Base-by-base conservation (phyloP, 2,888 invertebrate genomes). In the Aricia artaxerxes region DNA sequence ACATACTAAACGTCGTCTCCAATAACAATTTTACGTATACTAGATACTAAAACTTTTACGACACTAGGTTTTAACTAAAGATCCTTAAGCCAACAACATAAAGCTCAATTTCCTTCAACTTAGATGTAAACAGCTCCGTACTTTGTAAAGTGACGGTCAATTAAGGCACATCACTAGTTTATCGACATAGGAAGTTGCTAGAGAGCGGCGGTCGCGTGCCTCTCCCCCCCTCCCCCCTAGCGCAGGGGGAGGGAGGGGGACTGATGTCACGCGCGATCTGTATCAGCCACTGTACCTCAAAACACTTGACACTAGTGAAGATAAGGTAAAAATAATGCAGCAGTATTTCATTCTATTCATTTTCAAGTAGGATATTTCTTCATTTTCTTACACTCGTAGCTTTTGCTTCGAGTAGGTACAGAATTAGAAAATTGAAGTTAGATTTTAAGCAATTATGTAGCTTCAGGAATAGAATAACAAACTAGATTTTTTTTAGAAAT, bases 161-260 rank as follows among this genome's bases (percentile, higher is more conserved):
- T 38, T 69, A 69, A 69, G 69, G 35, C 35, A 16, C 69, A 69
- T 69, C 69, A 75, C 24, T 72, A 57, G 40, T 73, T 79, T 77
- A 79, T 77, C 77, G 64, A 60, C 40, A 73, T n/a, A 78, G n/a
- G 9, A 16, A 60, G 61, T 78, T 60, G 61, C 44, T 78, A 78
- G 57, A 78, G 61, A 78, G 73, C 24, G 73, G 49, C 89, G 89
- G 93, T 92, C 93, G 93, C 93, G 93, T 92, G 93, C 91, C 91
- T 85, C 88, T 89, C 89, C 88, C 88, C 88, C 87, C 89, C 86
- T 84, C 85, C 85, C 84, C 85, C 85, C 82, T 84, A 83, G 82
- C 84, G 85, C 87, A 88, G 88, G 91, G 91, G 7, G 40, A 87
- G 88, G 40, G 88, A 86, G 79, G 79, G 73, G 82, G 81, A 81